A percentile compares a stretch with the other conserved stretches of the same genome.
These are phyloP conservation scores for Geotrupes spiniger DNA, from an alignment of 2,888 invertebrate species.

Conservation along the genomic window DNA sequence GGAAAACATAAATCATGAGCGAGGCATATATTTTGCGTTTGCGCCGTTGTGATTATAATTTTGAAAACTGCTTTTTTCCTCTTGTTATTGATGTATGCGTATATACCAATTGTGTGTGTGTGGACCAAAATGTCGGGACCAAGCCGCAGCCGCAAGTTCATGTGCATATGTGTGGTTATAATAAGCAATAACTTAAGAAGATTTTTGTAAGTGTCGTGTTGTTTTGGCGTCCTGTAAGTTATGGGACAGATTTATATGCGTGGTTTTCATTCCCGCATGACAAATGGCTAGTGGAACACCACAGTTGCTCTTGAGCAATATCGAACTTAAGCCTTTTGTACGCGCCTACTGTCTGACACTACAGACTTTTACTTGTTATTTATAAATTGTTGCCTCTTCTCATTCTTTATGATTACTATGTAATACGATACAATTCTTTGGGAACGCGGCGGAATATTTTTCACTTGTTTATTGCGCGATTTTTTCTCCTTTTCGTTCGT, in stretches of 20 bases:
- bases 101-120: neutral
- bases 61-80: neutral
- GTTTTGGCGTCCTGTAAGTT: slow-evolving; percentile 48
- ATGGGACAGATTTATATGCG: slow-evolving; percentile 48
- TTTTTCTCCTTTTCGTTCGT: slow-evolving; percentile 1
- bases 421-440: slow-evolving; percentile 1
- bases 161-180: slow-evolving; percentile 36
- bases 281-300: slow-evolving; percentile 39
- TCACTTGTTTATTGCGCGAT: slow-evolving; percentile 3
- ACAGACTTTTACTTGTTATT: slow-evolving; percentile 24
- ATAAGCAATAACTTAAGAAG: slow-evolving; percentile 47
- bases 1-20: too few species aligned
- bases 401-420: slow-evolving; percentile 4
- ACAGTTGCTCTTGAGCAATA: slow-evolving; percentile 27
- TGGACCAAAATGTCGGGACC: slow-evolving; percentile 8
- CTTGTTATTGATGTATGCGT: neutral
- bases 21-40: too few species aligned
- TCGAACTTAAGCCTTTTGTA: slow-evolving; percentile 32
- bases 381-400: slow-evolving; percentile 13
- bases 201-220: slow-evolving; percentile 48
- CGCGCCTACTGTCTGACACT: slow-evolving; percentile 39
- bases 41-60: neutral
- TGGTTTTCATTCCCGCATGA: slow-evolving; percentile 42
- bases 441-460: slow-evolving; percentile 2
- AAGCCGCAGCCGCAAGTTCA: slow-evolving; percentile 22